phyloP scores from a whole-genome alignment of 1,140 invertebrate species.

The Zaprionus ghesquierei region DNA sequence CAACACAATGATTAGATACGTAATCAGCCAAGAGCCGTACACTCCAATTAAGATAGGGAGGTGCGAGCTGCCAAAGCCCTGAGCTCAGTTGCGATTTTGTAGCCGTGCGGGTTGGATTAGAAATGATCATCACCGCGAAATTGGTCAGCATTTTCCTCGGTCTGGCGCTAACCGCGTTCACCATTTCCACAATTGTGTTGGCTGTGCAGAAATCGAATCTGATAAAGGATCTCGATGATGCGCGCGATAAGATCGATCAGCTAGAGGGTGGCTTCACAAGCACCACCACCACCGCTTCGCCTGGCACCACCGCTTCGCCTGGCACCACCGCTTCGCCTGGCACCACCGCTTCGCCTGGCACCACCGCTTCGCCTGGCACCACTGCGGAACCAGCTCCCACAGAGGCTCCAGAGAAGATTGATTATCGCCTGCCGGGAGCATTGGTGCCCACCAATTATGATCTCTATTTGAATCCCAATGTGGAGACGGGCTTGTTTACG shows the following conservation, averaged over 20 bases:
- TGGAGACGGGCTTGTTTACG: slow-evolving; percentile 87
- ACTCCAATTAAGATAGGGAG: slow-evolving; percentile 60
- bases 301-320: not conserved
- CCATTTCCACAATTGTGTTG: slow-evolving; percentile 82
- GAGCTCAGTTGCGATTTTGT: slow-evolving; percentile 48
- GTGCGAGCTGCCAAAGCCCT: slow-evolving; percentile 4
- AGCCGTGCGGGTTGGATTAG: slow-evolving; percentile 54
- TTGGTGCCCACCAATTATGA: slow-evolving; percentile 90
- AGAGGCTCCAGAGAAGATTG: slow-evolving; percentile 55
- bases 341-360: not conserved
- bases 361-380: not conserved
- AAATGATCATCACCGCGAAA: slow-evolving; percentile 75
- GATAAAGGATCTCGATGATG: slow-evolving; percentile 56
- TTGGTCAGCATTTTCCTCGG: slow-evolving; percentile 65
- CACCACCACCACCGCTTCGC: slow-evolving; percentile 7
- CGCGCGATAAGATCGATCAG: slow-evolving; percentile 62
- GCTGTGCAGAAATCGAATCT: slow-evolving; percentile 75
- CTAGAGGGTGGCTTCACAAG: slow-evolving; percentile 41
- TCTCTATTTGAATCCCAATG: slow-evolving; percentile 89
- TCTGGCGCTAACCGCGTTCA: slow-evolving; percentile 79
- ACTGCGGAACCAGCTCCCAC: slow-evolving; percentile 29
- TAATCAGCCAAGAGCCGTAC: slow-evolving; percentile 42
- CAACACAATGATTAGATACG: slow-evolving; percentile 60
- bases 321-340: slow-evolving; percentile 15
- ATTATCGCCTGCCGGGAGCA: slow-evolving; percentile 86